Conservation (phyloP, 2,113 vertebrate species). For the Brienomyrus brachyistius region DNA sequence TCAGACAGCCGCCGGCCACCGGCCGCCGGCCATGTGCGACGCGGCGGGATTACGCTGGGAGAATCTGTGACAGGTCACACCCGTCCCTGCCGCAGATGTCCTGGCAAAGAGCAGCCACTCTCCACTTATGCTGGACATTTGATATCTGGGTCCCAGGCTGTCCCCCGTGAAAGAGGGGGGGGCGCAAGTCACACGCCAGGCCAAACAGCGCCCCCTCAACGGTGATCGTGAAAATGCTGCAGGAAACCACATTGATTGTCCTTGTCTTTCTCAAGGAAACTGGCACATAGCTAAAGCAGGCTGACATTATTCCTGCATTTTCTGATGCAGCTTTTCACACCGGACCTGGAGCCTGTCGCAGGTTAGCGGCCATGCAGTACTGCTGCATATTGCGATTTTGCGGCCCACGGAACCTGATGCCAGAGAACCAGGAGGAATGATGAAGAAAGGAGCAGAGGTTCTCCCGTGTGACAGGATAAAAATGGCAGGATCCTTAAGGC, state of each 20-base stretch:
- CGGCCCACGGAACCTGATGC: background rate
- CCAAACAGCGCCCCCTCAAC: background rate
- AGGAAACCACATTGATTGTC: background rate
- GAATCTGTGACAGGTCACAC: background rate
- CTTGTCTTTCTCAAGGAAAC: background rate
- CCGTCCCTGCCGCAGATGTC: background rate
- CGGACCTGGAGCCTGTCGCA: background rate
- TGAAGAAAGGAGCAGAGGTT: background rate
- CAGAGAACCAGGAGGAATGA: background rate
- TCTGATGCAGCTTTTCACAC: background rate
- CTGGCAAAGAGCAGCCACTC: background rate
- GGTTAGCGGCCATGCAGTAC: background rate
- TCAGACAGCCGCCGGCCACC: background rate
- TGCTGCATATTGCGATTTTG: background rate
- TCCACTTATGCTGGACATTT: background rate
- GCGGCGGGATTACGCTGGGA: background rate
- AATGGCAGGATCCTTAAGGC: background rate
- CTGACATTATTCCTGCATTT: background rate
- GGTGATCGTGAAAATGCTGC: background rate
- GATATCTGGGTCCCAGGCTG: background rate
- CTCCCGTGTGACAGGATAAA: background rate
- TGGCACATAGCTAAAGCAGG: background rate
- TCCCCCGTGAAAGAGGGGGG: background rate
- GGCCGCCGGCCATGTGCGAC: background rate
- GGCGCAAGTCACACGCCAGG: background rate